Evolutionary conservation across 2,888 invertebrate species (phyloP).

Genomic region (Dexiosoma caninum): DNA sequence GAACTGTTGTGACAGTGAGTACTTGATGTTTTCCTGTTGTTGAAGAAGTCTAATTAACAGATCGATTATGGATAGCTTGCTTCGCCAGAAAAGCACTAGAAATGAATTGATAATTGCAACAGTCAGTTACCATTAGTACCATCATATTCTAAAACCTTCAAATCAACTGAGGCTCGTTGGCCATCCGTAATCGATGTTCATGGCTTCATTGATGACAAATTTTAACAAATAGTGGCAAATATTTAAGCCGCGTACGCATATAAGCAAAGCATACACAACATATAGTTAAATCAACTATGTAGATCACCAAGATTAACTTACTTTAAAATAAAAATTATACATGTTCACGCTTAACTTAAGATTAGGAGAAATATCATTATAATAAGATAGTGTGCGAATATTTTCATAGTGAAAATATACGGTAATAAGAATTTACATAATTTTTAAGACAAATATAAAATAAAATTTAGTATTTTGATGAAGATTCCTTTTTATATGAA

Average conservation of each 20-base stretch:
- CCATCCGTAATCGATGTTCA: too few species aligned
- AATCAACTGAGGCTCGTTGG: not conserved
- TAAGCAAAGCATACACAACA: slow-evolving; percentile 19
- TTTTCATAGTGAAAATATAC: slow-evolving; percentile 52
- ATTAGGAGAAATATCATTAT: slow-evolving; percentile 36
- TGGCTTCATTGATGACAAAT: slow-evolving; percentile 20
- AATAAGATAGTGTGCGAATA: slow-evolving; percentile 17
- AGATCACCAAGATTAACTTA: slow-evolving; percentile 21
- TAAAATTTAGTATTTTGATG: slow-evolving; percentile 3
- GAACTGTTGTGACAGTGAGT: slow-evolving; percentile 32
- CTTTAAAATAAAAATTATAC: slow-evolving; percentile 40
- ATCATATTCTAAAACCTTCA: too few species aligned
- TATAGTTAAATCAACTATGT: slow-evolving; percentile 21
- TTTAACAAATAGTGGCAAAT: slow-evolving; percentile 31
- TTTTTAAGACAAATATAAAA: slow-evolving; percentile 33
- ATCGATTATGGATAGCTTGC: too few species aligned
- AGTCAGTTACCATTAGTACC: too few species aligned
- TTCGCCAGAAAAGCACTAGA: too few species aligned
- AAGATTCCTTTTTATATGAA: not conserved
- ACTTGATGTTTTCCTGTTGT: slow-evolving; percentile 20
- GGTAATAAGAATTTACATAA: slow-evolving; percentile 21
- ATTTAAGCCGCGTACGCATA: not conserved
- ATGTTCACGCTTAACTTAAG: slow-evolving; percentile 54
- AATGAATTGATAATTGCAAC: too few species aligned
- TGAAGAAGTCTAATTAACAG: too few species aligned